Evolutionary conservation across 2,797 vertebrate species (phyloP), one percentile per base, ranked within the genome.

Genomic region (Fundulus diaphanus): DNA sequence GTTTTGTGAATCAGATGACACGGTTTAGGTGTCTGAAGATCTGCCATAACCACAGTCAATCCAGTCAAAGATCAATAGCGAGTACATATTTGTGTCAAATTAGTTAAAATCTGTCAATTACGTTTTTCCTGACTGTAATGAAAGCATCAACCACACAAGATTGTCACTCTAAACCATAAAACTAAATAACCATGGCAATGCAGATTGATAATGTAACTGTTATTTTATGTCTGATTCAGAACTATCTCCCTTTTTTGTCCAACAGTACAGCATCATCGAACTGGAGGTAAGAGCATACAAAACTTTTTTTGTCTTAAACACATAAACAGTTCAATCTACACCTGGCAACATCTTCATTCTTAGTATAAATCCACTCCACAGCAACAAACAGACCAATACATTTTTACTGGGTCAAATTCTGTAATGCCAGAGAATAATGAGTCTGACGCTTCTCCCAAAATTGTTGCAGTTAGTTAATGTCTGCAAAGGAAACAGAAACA

Each of bases 181-280:
- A 24, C 24, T 37, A 7, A 63, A 37, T 37, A 37, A 37, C 1
- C 1, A 24, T 12, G 20, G 0, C 3, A 37, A 1, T 1, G 18
- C 20, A 12, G 0, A 24, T 4, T 37, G 8, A 37, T 3, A 12
- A 63, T 22, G 9, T 12, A 63, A 37, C 22, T 24, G 16, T 63
- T 18, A 3, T 4, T 33, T 59, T 7, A 56, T 20, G 20, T 24
- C 37, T 51, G 24, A 40, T 15, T 4, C 12, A 52, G 24, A 37
- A 12, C 1, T 22, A 27, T 49, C 5, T 27, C 9, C 27, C 7
- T 15, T 61, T 27, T 76, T 24, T 68, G 20, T 56, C 20, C 46
- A 24, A 40, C 56, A 76, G 74, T 76, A 70, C 24, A 7, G 24
- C n/a, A 18, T 48, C 16, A 76, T 76, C 16, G 44, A 61, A 70